Conservation (phyloP, 2,113 vertebrate genomes). For the Engystomops pustulosus region DNA sequence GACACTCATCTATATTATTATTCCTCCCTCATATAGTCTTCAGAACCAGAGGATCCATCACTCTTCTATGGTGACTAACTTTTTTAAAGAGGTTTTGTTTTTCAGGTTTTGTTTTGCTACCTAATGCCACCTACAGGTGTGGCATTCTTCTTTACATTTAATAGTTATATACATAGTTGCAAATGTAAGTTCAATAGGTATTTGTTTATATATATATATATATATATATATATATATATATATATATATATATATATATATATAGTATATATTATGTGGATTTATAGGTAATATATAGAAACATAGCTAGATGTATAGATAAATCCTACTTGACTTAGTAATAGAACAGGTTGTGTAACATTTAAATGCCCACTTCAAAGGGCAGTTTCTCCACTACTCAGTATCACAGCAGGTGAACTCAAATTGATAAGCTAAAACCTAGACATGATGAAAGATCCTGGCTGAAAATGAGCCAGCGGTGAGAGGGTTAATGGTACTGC, state of each 20-base stretch:
- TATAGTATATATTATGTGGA: too few species aligned
- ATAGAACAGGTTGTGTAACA: not conserved
- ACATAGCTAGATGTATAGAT: not conserved
- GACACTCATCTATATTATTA: slow-evolving; percentile 35
- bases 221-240: not conserved
- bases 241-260: too few species aligned
- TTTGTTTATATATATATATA: not conserved
- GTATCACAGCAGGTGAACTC: slow-evolving; percentile 8
- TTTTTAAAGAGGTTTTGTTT: not conserved
- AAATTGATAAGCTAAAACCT: not conserved
- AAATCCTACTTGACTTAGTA: not conserved
- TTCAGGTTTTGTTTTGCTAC: not conserved
- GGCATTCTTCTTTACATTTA: too few species aligned
- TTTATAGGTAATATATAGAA: too few species aligned
- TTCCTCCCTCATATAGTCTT: not conserved
- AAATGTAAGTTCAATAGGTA: not conserved
- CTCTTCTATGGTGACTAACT: not conserved
- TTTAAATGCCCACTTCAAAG: not conserved
- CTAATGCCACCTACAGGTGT: not conserved
- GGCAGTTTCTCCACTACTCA: not conserved
- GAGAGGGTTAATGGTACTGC: slow-evolving; percentile 44
- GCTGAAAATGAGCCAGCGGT: not conserved
- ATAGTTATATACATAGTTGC: too few species aligned
- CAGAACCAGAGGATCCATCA: not conserved
- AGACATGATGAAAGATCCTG: slow-evolving; percentile 29